These are phyloP conservation scores for Ichneumon xanthorius DNA, from an alignment of 2,888 invertebrate species.

Conservation along the genomic window DNA sequence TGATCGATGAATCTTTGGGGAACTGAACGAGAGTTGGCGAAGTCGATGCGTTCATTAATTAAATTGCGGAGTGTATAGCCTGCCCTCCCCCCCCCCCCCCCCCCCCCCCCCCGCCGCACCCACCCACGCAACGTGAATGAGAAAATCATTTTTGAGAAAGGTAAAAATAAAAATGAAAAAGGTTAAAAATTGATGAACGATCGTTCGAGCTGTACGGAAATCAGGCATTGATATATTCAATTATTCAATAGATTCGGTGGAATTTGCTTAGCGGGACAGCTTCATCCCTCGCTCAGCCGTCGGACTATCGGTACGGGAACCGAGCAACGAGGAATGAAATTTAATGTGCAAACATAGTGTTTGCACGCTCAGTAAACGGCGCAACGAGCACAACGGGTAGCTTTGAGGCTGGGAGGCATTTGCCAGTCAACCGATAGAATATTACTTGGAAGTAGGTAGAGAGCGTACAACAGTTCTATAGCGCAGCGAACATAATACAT, in stretches of 20 bases:
- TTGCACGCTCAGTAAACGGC: conserved; percentile 57
- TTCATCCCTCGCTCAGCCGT: conserved; percentile 2
- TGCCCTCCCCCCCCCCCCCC: too few species aligned
- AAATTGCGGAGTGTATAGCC: neutral
- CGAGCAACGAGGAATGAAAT: conserved; percentile 54
- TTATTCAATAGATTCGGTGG: conserved; percentile 14
- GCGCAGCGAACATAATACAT: neutral
- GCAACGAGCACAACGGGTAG: conserved; percentile 53
- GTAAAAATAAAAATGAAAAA: too few species aligned
- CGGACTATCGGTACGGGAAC: conserved; percentile 24
- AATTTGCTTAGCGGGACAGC: conserved; percentile 23
- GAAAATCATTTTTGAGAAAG: neutral
- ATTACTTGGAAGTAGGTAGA: conserved; percentile 43
- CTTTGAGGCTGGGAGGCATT: conserved; percentile 63
- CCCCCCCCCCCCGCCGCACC: neutral
- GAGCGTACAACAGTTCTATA: neutral
- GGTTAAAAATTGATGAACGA: neutral
- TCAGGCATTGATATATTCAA: conserved; percentile 16
- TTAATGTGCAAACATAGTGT: conserved; percentile 67
- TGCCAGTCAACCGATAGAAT: conserved; percentile 56
- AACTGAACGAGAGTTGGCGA: conserved; percentile 22
- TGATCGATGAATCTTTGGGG: conserved; percentile 57
- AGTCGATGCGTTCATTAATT: conserved; percentile 34
- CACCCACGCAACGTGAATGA: neutral
- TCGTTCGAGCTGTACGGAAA: neutral